A percentile compares a stretch with the other conserved stretches of the same genome.
Conservation (phyloP, 2,113 vertebrate species). For the Lycocorax pyrrhopterus region DNA sequence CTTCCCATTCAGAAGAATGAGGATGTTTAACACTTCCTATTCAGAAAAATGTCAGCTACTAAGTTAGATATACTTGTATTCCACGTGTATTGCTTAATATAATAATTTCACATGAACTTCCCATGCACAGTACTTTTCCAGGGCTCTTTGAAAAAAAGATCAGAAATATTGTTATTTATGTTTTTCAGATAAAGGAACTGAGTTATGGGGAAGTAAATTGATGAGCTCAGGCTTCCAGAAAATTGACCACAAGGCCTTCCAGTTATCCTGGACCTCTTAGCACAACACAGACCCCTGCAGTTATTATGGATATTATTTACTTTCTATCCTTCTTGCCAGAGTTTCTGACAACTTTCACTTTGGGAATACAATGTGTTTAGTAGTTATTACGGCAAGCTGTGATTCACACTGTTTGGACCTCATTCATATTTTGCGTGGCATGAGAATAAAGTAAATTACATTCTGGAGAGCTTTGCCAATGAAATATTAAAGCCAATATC, state of each 20-base stretch:
- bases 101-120: neutral
- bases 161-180: neutral
- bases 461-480: neutral
- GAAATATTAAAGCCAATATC: neutral
- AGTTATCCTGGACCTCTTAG: neutral
- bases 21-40: neutral
- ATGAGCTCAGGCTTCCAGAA: neutral
- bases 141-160: neutral
- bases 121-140: neutral
- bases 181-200: neutral
- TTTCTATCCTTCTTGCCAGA: neutral
- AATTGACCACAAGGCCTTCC: neutral
- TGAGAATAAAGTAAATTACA: neutral
- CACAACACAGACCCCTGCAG: neutral
- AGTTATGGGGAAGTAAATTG: neutral
- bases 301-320: neutral
- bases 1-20: neutral
- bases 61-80: neutral
- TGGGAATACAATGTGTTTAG: neutral
- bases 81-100: neutral
- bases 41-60: neutral
- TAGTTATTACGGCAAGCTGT: neutral
- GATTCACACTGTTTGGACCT: neutral
- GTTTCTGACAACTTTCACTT: neutral
- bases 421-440: neutral